phyloP scores from a whole-genome alignment of 2,888 invertebrate species.

The Cryptocephalus moraei region DNA sequence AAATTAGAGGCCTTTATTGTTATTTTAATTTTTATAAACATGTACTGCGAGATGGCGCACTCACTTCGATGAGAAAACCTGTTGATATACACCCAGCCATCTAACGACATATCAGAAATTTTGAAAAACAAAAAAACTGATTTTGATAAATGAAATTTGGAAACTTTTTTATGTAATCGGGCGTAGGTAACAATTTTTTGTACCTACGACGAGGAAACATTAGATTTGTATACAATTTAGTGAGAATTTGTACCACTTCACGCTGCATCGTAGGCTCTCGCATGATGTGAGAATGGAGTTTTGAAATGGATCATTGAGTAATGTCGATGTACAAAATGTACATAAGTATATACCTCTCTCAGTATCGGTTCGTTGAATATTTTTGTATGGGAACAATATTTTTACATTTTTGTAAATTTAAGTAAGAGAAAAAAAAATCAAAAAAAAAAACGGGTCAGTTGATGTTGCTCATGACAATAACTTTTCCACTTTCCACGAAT shows the following conservation, averaged over 20 bases:
- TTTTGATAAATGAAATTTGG: not conserved
- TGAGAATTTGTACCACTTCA: not conserved
- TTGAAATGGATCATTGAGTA: too few relatives aligned
- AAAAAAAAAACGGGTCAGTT: not conserved
- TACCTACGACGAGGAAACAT: slow-evolving; percentile 2
- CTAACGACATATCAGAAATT: slow-evolving; percentile 9
- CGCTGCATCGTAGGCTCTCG: not conserved
- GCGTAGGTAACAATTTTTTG: slow-evolving; percentile 7
- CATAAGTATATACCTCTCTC: not conserved
- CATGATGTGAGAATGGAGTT: too few relatives aligned
- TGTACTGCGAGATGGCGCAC: slow-evolving; percentile 3
- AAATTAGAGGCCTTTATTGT: slow-evolving; percentile 10
- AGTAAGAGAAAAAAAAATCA: not conserved
- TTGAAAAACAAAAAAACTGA: too few relatives aligned
- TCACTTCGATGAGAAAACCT: not conserved
- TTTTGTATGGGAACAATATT: not conserved
- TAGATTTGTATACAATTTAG: slow-evolving; percentile 10
- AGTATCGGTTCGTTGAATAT: not conserved
- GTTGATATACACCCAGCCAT: slow-evolving; percentile 2
- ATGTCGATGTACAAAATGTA: not conserved
- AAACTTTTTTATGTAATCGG: not conserved
- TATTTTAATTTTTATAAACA: not conserved
- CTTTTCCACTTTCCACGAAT: too few relatives aligned
- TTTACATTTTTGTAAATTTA: not conserved
- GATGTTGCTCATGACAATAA: not conserved